Evolutionary conservation across 1,140 invertebrate species (phyloP), one percentile per base, ranked within the genome.

Genomic region (Drosophila miranda): DNA sequence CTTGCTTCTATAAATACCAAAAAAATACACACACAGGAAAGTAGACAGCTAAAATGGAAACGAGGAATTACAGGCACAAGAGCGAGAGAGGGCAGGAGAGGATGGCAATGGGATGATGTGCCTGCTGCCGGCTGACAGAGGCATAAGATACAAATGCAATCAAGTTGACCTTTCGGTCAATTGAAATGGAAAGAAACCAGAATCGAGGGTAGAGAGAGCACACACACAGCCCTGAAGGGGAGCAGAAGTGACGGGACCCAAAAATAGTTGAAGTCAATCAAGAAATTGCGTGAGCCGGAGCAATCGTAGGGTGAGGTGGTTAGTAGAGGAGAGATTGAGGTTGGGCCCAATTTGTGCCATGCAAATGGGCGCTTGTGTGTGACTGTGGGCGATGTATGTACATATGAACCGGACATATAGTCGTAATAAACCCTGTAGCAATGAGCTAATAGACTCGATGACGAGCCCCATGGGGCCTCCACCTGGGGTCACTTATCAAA

Each of bases 121-220:
- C 26, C n/a, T 21, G 7, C 34, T 38, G 34, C 34, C 34, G 34
- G 34, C 34, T 38, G 11, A 38, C 34, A 16, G 26, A 30, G 67
- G 23, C 50, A 16, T 43, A 28, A 41, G 9, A 58, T 21, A 74
- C 19, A 41, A 53, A 45, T 66, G 49, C 61, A 75, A 75, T 66
- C 53, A 67, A 41, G 51, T 67, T 75, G 72, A 75, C 72, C 71
- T 75, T 74, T 67, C 50, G 38, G 61, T 46, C 71, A 75, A 75
- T 75, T 75, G 70, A 75, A 75, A 74, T 41, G 43, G 21, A 75
- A 66, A 74, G 34, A 38, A 38, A 4, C 34, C 34, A 38, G 34
- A 38, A 13, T 38, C 34, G 34, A 38, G 34, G 34, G 34, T 11
- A 38, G 11, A 38, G 3, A 38, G 34, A 3, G 4, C 34, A 13